Percentiles rank a stretch among this genome's conserved stretches.
These are phyloP conservation scores for Phragmatobia fuliginosa DNA, from an alignment of 2,888 invertebrate genomes.

Conservation along the genomic window DNA sequence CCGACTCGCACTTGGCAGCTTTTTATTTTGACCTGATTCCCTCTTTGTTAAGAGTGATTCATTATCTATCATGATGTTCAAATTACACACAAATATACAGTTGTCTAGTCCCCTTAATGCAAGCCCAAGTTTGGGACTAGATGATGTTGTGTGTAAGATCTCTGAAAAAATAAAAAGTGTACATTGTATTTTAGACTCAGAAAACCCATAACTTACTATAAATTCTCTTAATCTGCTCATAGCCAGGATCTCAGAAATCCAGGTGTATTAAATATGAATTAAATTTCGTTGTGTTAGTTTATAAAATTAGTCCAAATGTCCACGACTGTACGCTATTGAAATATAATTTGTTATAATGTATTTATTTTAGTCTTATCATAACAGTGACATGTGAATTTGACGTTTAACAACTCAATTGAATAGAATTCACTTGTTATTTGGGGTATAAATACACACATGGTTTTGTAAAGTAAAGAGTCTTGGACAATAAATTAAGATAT, in stretches of 20 bases:
- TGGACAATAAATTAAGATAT: neutral
- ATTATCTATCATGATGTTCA: too few species aligned
- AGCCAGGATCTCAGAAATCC: neutral
- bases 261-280: neutral
- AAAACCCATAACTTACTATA: too few species aligned
- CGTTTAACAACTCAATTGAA: slow-evolving; percentile 9
- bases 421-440: neutral
- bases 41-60: too few species aligned
- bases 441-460: slow-evolving; percentile 8
- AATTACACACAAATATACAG: too few species aligned
- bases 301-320: neutral
- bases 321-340: neutral
- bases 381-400: slow-evolving; percentile 10
- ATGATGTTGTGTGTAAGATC: too few species aligned
- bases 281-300: neutral
- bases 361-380: slow-evolving; percentile 5
- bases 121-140: too few species aligned
- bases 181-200: too few species aligned
- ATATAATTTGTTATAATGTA: neutral
- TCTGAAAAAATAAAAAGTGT: too few species aligned
- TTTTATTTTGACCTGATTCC: too few species aligned
- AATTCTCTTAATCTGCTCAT: too few species aligned
- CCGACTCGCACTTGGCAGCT: too few species aligned
- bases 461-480: neutral
- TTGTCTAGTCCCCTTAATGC: too few species aligned